Evolutionary conservation across 2,797 vertebrate species (phyloP).

Genomic region (Lepidocolaptes lacrymiger): DNA sequence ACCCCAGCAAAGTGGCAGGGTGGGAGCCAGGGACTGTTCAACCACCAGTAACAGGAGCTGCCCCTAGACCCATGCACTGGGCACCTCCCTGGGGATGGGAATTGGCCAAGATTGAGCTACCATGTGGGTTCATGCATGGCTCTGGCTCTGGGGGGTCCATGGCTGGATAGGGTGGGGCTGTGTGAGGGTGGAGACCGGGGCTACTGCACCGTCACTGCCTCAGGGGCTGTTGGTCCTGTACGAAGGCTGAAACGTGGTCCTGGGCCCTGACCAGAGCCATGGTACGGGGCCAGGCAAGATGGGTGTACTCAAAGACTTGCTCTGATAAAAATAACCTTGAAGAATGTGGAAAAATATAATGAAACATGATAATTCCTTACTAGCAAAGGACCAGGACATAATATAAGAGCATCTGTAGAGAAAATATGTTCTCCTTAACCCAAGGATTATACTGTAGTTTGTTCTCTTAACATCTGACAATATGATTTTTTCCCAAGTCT

Average conservation of each 20-base stretch:
- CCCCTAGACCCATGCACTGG: rapidly evolving
- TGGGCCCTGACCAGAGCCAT: not conserved
- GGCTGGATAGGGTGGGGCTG: rapidly evolving
- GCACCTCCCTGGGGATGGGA: no score
- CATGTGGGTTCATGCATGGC: no score
- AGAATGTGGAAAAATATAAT: not conserved
- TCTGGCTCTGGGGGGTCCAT: not conserved
- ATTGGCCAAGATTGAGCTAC: not conserved
- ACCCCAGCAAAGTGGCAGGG: rapidly evolving
- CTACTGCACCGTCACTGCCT: not conserved
- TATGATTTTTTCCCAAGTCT: not conserved
- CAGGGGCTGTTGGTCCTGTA: not conserved
- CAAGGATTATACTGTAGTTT: not conserved
- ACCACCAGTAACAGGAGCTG: not conserved
- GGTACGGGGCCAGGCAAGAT: rapidly evolving
- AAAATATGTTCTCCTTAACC: not conserved
- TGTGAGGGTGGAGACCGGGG: no score
- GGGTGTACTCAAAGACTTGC: not conserved
- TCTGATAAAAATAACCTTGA: not conserved
- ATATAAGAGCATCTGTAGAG: not conserved
- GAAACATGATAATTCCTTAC: not conserved
- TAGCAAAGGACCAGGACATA: not conserved
- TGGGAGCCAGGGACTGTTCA: no score
- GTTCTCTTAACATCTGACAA: not conserved
- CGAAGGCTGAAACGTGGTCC: not conserved